Evolutionary conservation across 2,888 invertebrate genomes (phyloP).

Genomic region (Caenorhabditis imperialis): DNA sequence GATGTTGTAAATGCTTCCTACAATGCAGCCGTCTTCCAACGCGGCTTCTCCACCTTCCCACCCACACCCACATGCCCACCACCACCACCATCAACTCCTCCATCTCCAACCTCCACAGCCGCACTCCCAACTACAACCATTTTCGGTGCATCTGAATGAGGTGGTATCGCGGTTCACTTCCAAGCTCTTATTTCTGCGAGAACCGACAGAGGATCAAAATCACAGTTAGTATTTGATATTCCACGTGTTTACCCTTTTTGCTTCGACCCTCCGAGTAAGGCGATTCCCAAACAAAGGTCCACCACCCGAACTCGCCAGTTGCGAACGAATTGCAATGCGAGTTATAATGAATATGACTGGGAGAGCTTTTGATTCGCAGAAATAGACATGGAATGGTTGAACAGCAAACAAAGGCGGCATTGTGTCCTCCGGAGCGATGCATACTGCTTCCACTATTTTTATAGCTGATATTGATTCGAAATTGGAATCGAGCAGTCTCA

Average conservation of each 20-base stretch:
- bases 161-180: slow-evolving; percentile 54
- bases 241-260: slow-evolving; percentile 12
- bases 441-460: slow-evolving; percentile 15
- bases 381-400: slow-evolving; percentile 37
- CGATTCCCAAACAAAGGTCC: slow-evolving; percentile 17
- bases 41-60: neutral
- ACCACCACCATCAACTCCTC: slow-evolving; percentile 9
- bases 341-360: no score
- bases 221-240: slow-evolving; percentile 43
- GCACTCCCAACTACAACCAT: slow-evolving; percentile 17
- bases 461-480: slow-evolving; percentile 21
- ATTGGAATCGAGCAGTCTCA: neutral
- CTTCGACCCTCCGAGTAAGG: slow-evolving; percentile 12
- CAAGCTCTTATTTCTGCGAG: slow-evolving; percentile 43
- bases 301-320: no score
- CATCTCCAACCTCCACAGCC: slow-evolving; percentile 1
- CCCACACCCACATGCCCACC: neutral
- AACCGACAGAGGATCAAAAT: slow-evolving; percentile 48
- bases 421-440: slow-evolving; percentile 4
- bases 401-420: slow-evolving; percentile 39
- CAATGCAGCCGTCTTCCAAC: slow-evolving; percentile 12
- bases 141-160: slow-evolving; percentile 45
- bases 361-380: neutral
- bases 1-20: slow-evolving; percentile 16
- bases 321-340: no score